These are phyloP conservation scores for Quadriops clusia DNA, from an alignment of 2,888 invertebrate species.

Conservation along the genomic window DNA sequence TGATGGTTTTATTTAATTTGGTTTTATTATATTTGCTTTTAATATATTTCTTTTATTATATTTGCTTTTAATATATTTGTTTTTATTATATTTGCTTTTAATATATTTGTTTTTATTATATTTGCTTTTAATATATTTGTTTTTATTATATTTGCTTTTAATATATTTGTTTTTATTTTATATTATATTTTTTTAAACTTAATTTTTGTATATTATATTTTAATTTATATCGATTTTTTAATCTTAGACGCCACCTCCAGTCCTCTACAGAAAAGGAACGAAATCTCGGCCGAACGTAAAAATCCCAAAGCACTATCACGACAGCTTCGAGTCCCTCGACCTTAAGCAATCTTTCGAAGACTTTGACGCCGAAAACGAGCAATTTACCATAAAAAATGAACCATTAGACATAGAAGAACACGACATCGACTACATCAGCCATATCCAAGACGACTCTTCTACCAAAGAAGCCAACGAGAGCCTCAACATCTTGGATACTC, in stretches of 20 bases:
- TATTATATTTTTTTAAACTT: neutral
- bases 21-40: neutral
- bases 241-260: constrained; percentile 29
- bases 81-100: constrained; percentile 4
- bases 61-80: no score
- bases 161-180: constrained; percentile 3
- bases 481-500: no score
- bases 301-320: constrained; percentile 32
- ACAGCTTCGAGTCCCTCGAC: constrained; percentile 20
- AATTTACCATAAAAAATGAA: constrained; percentile 30
- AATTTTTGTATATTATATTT: constrained; percentile 1
- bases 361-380: constrained; percentile 4
- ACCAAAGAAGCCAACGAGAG: no score
- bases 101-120: constrained; percentile 2
- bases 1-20: constrained; percentile 1
- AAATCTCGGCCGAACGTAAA: constrained; percentile 34
- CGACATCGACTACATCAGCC: constrained; percentile 12
- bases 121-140: neutral
- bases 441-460: no score
- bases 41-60: no score
- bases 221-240: constrained; percentile 1
- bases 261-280: constrained; percentile 31
- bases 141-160: constrained; percentile 4
- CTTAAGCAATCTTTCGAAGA: constrained; percentile 1
- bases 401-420: constrained; percentile 27